Percentiles rank a stretch among this genome's conserved stretches.
Evolutionary conservation across 1,140 invertebrate genomes (phyloP).

Genomic region (Trachymyrmex cornetzi): DNA sequence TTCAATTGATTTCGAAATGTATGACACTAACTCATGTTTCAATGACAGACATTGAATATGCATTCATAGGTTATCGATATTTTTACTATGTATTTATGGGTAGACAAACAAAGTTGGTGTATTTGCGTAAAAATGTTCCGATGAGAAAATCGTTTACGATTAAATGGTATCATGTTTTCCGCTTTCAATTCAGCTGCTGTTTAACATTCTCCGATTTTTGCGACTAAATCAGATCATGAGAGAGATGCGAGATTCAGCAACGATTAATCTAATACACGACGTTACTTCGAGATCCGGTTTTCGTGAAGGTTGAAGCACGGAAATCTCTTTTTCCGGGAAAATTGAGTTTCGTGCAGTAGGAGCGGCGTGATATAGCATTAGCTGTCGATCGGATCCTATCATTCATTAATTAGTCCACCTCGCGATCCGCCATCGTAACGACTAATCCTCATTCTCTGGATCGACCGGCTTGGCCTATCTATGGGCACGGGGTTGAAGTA

Average conservation of each 20-base stretch:
- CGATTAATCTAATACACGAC: constrained; percentile 59
- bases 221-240: neutral
- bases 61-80: neutral
- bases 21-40: neutral
- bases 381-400: constrained; percentile 58
- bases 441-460: constrained; percentile 40
- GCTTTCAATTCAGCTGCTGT: constrained; percentile 3
- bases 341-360: constrained; percentile 60
- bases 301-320: constrained; percentile 6
- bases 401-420: constrained; percentile 74
- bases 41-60: constrained; percentile 22
- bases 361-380: constrained; percentile 49
- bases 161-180: neutral
- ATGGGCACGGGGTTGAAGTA: constrained; percentile 50
- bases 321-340: constrained; percentile 43
- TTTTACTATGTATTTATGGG: neutral
- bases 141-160: constrained; percentile 1
- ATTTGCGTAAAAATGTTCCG: constrained; percentile 9
- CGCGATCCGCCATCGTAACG: constrained; percentile 59
- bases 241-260: neutral
- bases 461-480: constrained; percentile 22
- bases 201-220: constrained; percentile 4
- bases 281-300: constrained; percentile 9
- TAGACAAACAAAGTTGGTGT: constrained; percentile 20
- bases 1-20: constrained; percentile 24